Percentiles rank a stretch among this genome's conserved stretches.
Evolutionary conservation across 2,888 invertebrate genomes (phyloP).

Genomic region (Cetonia aurata): DNA sequence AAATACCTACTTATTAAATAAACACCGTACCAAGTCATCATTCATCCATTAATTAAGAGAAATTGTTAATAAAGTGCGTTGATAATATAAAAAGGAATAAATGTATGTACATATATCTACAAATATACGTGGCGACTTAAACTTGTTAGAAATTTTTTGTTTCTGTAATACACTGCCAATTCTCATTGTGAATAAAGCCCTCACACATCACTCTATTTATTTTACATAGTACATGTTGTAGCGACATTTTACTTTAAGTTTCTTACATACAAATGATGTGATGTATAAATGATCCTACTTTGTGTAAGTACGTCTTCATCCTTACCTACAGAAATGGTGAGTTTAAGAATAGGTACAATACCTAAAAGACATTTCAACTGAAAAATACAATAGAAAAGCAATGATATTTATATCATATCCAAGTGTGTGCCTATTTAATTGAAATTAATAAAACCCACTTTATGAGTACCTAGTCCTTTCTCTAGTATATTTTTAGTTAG

Average conservation of each 20-base stretch:
- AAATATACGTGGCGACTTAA: conserved; percentile 19
- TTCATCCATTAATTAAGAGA: conserved; percentile 9
- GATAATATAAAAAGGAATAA: conserved; percentile 15
- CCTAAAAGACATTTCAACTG: too few species aligned
- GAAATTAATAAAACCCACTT: too few species aligned
- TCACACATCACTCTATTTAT: conserved; percentile 21
- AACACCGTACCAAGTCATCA: conserved; percentile 7
- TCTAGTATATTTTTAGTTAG: background rate
- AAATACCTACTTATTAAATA: conserved; percentile 10
- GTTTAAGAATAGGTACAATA: too few species aligned
- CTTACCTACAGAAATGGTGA: too few species aligned
- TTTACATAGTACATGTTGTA: background rate
- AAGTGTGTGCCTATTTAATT: too few species aligned
- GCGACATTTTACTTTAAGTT: background rate
- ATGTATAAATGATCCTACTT: background rate
- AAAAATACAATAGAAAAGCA: too few species aligned
- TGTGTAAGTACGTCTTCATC: too few species aligned
- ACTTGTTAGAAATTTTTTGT: conserved; percentile 28
- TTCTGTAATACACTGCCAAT: conserved; percentile 43
- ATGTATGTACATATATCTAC: background rate
- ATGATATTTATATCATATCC: too few species aligned
- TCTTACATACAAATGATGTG: background rate
- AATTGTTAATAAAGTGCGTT: conserved; percentile 12
- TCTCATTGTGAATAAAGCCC: conserved; percentile 29
- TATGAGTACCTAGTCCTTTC: too few species aligned